Evolutionary conservation across 2,113 vertebrate species (phyloP).

Genomic region (Fulica atra): DNA sequence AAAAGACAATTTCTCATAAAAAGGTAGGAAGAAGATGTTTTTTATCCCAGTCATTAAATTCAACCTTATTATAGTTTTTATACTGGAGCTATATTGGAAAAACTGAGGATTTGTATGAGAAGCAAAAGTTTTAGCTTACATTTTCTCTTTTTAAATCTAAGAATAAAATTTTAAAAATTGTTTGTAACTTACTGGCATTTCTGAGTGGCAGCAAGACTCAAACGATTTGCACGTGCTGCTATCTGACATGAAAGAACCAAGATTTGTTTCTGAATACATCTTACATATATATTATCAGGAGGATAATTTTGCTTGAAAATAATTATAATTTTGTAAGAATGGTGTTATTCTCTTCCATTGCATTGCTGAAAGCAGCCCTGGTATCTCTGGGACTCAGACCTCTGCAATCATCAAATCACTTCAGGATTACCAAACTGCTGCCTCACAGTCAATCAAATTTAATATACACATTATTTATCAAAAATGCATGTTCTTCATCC

Average conservation of each 20-base stretch:
- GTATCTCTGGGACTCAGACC: neutral
- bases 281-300: neutral
- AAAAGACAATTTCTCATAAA: neutral
- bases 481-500: neutral
- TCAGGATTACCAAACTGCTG: neutral
- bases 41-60: neutral
- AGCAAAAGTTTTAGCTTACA: neutral
- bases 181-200: neutral
- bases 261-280: neutral
- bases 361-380: neutral
- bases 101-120: neutral
- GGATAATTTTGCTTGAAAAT: neutral
- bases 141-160: neutral
- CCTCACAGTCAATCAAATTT: neutral
- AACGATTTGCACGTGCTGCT: neutral
- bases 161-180: neutral
- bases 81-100: neutral
- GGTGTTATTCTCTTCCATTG: neutral
- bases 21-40: neutral
- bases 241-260: neutral
- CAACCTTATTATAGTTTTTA: neutral
- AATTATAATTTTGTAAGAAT: neutral
- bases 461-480: neutral
- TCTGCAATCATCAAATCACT: neutral
- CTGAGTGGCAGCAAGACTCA: neutral